Evolutionary conservation across 2,888 invertebrate genomes (phyloP), one percentile per base, ranked within the genome.

Genomic region (Drosophila ochracea): DNA sequence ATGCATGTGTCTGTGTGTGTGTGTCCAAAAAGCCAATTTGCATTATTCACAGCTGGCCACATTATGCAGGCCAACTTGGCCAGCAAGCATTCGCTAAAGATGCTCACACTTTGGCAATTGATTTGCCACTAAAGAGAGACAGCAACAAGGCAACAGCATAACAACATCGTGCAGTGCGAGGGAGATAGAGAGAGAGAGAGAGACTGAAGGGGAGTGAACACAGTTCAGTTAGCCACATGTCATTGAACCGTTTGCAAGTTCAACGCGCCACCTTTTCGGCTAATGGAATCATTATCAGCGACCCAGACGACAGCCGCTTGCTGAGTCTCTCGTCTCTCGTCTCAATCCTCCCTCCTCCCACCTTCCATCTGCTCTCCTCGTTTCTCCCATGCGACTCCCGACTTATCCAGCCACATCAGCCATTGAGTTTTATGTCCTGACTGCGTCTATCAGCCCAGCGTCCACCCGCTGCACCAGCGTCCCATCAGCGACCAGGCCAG

Each of bases 271-370:
- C 67, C 76, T 55, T 80, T 80, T 82, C 41, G 82, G 78, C 90
- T 88, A 86, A 90, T 88, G 85, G 76, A 84, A 74, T 82, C 85
- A 86, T 90, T 90, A 86, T 82, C 80, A 77, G 64, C 53, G 63
- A 37, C 41, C 55, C 77, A 67, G 74, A 72, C 68, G 67, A 60
- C 50, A 60, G 59, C 25, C 37, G 54, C 47, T 52, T 49, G 75
- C 47, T 57, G 54, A 31, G 63, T 47, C 49, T 41, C 39, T 41
- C 28, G 5, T 47, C 30, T 57, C 28, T 41, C 28, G 5, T 25
- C 30, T 57, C 28, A 39, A 39, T 21, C 5, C 58, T 6, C 6
- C n/a, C n/a, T 30, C 2, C 58, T 10, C 6, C n/a, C 13, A 21
- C 57, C 65, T 59, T 47, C 16, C 19, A 9, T 10, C 33, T 31